Base-by-base conservation (phyloP, 1,140 invertebrate species). In the Drosophila ironensis region DNA sequence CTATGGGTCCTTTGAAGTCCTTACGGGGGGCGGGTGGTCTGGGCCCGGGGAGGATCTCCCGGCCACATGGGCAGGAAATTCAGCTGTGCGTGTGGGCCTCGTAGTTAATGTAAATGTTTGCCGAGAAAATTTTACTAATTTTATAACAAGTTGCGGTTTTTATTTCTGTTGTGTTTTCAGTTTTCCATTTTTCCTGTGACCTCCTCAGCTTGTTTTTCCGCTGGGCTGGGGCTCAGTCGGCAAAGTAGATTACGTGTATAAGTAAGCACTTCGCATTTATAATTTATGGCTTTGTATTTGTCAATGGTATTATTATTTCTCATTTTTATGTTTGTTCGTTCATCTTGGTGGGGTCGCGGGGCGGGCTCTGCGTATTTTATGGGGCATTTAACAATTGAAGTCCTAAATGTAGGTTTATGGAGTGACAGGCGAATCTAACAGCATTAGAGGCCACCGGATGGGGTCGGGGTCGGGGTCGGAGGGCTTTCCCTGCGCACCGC, bases 31-130 rank as follows among this genome's bases (percentile, higher is more conserved):
- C 1, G 5, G 1, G 12, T n/a, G n/a, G n/a, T 11, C 17, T 14
- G 33, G 19, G 4, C 19, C 20, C 4, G 19, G 3, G 20, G 20
- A 7, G 35, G 7, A 37, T 14, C 46, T 24, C 44, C 8, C 27
- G 22, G 61, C 35, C 37, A 27, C 47, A 12, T 28, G 33, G 57
- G 50, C 30, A 19, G 60, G 60, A 42, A 48, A 40, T 68, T 28
- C 20, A 4, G 30, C 7, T 44, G 8, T 11, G 4, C 37, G 9
- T 50, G 37, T 60, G 70, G 47, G 72, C 46, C 72, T 78, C 52
- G 74, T 72, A 84, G 78, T 84, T 84, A 84, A 84, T 84, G 78
- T 84, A 86, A 86, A 86, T 86, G 80, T 86, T 86, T 86, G 80
- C 80, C 56, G 71, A 86, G 80, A 86, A 86, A 86, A 86, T 86